phyloP scores from a whole-genome alignment of 2,888 invertebrate genomes.

The Tridacna crocea region DNA sequence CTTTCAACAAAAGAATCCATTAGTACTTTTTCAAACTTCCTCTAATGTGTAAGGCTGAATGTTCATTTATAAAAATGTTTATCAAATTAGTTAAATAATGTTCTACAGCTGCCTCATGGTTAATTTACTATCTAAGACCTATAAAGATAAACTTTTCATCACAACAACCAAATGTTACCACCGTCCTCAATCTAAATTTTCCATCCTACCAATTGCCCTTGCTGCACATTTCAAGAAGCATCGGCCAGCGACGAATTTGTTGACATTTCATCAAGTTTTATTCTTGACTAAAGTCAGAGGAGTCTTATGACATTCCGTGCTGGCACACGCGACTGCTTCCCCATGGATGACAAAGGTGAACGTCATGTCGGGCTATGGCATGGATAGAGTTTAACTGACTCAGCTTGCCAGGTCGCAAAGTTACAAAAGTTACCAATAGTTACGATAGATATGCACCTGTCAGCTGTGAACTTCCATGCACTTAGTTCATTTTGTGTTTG shows the following conservation, averaged over 20 bases:
- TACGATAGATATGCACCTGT: slow-evolving; percentile 87
- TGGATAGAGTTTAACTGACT: slow-evolving; percentile 1
- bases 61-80: too few species aligned
- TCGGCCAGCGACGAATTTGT: slow-evolving; percentile 46
- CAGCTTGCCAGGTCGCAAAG: slow-evolving; percentile 41
- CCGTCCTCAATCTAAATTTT: neutral
- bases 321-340: slow-evolving; percentile 11
- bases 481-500: slow-evolving; percentile 98
- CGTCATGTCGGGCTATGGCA: neutral
- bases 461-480: slow-evolving; percentile 99
- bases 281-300: slow-evolving; percentile 44
- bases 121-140: slow-evolving; percentile 14
- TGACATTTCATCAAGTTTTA: slow-evolving; percentile 42
- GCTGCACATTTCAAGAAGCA: slow-evolving; percentile 42
- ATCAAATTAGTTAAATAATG: neutral
- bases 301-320: slow-evolving; percentile 13
- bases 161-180: slow-evolving; percentile 56
- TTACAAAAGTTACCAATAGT: slow-evolving; percentile 71
- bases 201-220: slow-evolving; percentile 7
- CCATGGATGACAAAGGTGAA: neutral
- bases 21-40: too few species aligned
- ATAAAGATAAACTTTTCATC: slow-evolving; percentile 25
- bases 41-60: too few species aligned
- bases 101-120: slow-evolving; percentile 9
- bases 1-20: too few species aligned